Percentiles rank a stretch among this genome's conserved stretches.
phyloP scores from a whole-genome alignment of 2,113 vertebrate genomes.

The Equus przewalskii region DNA sequence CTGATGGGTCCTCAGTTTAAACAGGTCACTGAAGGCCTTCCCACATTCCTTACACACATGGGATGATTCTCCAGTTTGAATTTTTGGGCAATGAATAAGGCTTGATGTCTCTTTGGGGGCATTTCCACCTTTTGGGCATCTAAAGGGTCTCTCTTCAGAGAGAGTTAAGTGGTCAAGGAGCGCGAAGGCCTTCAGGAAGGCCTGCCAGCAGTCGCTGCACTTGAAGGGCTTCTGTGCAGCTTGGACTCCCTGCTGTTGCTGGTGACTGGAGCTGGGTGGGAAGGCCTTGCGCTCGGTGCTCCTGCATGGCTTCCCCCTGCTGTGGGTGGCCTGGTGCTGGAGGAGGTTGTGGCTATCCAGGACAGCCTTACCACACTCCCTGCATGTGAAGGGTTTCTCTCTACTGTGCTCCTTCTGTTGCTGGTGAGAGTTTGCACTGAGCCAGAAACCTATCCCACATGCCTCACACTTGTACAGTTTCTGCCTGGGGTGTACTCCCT shows the following conservation, averaged over 20 bases:
- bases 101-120: not conserved
- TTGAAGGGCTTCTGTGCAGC: not conserved
- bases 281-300: not conserved
- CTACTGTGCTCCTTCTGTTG: not conserved
- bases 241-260: not conserved
- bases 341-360: not conserved
- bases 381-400: not conserved
- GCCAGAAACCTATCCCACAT: not conserved
- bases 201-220: not conserved
- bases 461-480: not conserved
- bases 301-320: not conserved
- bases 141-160: not conserved
- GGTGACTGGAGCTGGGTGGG: not conserved
- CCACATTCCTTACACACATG: not conserved
- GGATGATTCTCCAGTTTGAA: not conserved
- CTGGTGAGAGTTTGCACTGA: not conserved
- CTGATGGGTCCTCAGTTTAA: constrained; percentile 5
- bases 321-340: not conserved
- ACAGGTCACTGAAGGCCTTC: not conserved
- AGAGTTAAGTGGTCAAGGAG: not conserved
- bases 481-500: not conserved
- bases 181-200: not conserved
- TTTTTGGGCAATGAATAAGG: not conserved
- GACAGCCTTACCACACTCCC: not conserved
- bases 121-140: not conserved